Conservation (phyloP, 2,797 vertebrate species). For the Petrocephalus sullivani region DNA sequence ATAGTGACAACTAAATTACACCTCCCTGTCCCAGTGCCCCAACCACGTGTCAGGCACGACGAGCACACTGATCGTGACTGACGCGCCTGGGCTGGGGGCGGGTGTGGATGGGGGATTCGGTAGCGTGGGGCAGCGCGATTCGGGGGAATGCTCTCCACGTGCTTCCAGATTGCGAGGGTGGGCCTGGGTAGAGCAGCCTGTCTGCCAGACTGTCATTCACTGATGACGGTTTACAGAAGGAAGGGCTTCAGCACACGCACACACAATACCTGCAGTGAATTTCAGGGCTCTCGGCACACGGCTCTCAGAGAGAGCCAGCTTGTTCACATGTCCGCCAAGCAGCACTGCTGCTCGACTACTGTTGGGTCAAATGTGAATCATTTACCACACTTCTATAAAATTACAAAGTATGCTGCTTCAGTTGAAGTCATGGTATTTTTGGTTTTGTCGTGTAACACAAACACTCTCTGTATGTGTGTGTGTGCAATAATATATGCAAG, state of each 20-base stretch:
- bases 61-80: background rate
- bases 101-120: background rate
- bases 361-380: background rate
- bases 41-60: background rate
- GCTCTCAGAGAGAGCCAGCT: background rate
- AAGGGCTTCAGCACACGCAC: background rate
- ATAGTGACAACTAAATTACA: conserved; percentile 13
- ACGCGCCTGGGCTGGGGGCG: background rate
- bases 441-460: background rate
- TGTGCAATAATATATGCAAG: too few relatives aligned
- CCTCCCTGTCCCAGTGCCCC: background rate
- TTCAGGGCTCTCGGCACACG: background rate
- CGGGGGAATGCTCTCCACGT: background rate
- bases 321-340: background rate
- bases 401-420: background rate
- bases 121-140: too few relatives aligned
- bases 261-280: background rate
- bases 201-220: background rate
- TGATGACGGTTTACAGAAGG: background rate
- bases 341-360: background rate
- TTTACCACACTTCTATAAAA: background rate
- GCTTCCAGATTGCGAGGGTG: background rate
- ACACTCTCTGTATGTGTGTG: background rate
- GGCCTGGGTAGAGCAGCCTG: background rate
- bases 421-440: background rate